Evolutionary conservation across 2,888 invertebrate genomes (phyloP).

Genomic region (Trichopria drosophilae): DNA sequence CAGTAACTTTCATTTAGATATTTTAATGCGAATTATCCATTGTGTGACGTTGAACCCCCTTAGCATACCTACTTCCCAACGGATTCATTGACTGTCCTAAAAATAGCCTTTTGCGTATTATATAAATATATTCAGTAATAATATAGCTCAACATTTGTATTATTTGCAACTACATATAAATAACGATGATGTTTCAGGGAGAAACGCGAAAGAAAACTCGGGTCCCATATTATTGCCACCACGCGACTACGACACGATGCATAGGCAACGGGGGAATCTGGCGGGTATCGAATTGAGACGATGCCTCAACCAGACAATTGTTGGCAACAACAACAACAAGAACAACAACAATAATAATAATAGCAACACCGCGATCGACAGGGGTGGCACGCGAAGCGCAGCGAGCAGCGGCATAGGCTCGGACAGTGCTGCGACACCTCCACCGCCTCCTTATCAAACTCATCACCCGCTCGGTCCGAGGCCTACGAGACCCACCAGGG

Average conservation of each 20-base stretch:
- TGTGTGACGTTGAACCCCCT: no score
- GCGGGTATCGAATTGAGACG: constrained; percentile 72
- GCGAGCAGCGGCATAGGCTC: constrained; percentile 89
- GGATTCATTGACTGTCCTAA: no score
- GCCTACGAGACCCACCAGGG: constrained; percentile 55
- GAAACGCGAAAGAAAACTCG: constrained; percentile 52
- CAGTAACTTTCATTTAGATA: no score
- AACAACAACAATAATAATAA: no score
- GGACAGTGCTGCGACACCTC: constrained; percentile 82
- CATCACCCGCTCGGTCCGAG: constrained; percentile 52
- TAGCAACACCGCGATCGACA: constrained; percentile 55
- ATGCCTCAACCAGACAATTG: constrained; percentile 73
- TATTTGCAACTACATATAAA: no score
- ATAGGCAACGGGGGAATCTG: constrained; percentile 75
- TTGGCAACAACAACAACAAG: no score
- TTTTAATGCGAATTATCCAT: no score
- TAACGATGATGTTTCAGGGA: no score
- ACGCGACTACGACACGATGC: constrained; percentile 91
- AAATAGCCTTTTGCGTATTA: no score
- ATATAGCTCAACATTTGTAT: no score
- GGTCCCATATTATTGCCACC: constrained; percentile 87
- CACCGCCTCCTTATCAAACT: constrained; percentile 51
- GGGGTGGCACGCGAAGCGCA: constrained; percentile 63
- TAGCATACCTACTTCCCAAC: no score
- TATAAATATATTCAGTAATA: no score